Evolutionary conservation across 2,888 invertebrate species (phyloP), one percentile per base, ranked within the genome.

Genomic region (Sarcophaga caerulescens): DNA sequence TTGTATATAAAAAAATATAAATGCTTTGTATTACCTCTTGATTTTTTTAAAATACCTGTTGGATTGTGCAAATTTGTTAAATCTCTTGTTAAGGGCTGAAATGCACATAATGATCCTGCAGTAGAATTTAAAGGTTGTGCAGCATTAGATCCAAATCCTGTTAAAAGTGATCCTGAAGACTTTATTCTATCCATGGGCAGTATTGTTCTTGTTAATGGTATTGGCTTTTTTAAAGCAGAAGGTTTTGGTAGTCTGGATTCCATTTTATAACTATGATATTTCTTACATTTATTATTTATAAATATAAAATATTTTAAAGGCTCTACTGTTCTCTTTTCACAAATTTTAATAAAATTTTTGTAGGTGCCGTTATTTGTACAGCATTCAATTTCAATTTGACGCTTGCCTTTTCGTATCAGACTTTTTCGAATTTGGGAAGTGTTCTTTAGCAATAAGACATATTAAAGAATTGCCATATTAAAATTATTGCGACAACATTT

Each of bases 231-330:
- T 0, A 92, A 23, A 0, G 88, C 89, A 12, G 90, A 89, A 1
- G 93, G 93, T 76, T 94, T 94, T n/a, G 94, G 94, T 82, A 94
- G 90, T 45, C 93, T 93, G 8, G 94, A 94, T 88, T 94, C 94
- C 94, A 94, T 94, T 25, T 66, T 76, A 35, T 35, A 35, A 35
- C 35, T 35, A 8, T 6, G 1, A 35, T 59, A 52, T 14, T 62
- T 70, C 57, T 25, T 75, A 4, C 35, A 62, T 75, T 57, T 44
- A n/a, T 45, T 68, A 8, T 10, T 62, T 80, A 59, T 74, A 23
- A 25, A 4, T 23, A 19, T 35, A 35, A n/a, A 35, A 60, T 66
- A 23, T 68, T 21, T 8, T 45, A 3, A 2, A 77, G 8, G n/a
- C 14, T 57, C 14, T 57, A 5, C 57, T 14, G 57, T 6, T 57